phyloP scores from a whole-genome alignment of 2,113 vertebrate species.

The Galemys pyrenaicus region DNA sequence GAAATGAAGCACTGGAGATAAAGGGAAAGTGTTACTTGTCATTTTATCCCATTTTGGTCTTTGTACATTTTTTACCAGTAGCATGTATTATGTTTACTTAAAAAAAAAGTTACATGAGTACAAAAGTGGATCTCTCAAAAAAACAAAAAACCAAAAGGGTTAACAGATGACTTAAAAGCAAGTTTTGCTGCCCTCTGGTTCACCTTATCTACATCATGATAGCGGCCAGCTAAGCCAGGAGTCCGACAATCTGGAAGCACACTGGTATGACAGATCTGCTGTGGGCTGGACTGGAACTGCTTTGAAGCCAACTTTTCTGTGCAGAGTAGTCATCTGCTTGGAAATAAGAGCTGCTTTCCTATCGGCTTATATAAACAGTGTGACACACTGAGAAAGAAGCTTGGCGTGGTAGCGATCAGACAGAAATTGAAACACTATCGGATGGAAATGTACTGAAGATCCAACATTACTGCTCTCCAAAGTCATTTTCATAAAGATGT shows the following conservation, averaged over 20 bases:
- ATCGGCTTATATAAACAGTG: slow-evolving; percentile 61
- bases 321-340: slow-evolving; percentile 78
- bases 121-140: neutral
- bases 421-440: slow-evolving; percentile 78
- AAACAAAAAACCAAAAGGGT: neutral
- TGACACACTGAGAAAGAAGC: slow-evolving; percentile 53
- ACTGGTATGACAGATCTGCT: slow-evolving; percentile 50
- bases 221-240: slow-evolving; percentile 71
- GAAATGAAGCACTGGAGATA: neutral
- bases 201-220: neutral
- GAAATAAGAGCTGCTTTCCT: slow-evolving; percentile 69
- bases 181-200: slow-evolving; percentile 41
- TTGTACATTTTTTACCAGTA: neutral
- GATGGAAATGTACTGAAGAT: slow-evolving; percentile 68
- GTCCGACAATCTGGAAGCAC: slow-evolving; percentile 39
- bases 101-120: neutral
- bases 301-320: slow-evolving; percentile 70
- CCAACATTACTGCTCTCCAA: slow-evolving; percentile 42
- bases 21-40: neutral
- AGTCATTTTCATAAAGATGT: slow-evolving; percentile 67
- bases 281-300: slow-evolving; percentile 65
- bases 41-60: neutral
- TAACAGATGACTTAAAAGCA: neutral
- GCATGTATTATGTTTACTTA: neutral
- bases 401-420: slow-evolving; percentile 44